A percentile compares a stretch with the other conserved stretches of the same genome.
Evolutionary conservation across 2,113 vertebrate genomes (phyloP).

Genomic region (Mormoops blainvillei): DNA sequence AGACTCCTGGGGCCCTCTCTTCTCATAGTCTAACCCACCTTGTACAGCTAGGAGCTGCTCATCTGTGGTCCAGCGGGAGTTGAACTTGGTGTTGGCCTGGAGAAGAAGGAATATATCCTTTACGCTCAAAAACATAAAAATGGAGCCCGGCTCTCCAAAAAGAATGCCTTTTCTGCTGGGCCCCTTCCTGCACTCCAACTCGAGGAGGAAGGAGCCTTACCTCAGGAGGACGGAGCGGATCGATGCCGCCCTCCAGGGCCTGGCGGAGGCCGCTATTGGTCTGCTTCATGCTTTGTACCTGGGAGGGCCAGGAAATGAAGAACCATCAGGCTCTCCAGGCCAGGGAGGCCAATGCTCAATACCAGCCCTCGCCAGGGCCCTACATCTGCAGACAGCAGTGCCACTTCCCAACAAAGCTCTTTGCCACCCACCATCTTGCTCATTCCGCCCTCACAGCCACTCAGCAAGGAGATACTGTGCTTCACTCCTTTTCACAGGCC

Average conservation of each 20-base stretch:
- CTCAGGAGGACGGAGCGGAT: slow-evolving; percentile 82
- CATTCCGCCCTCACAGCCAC: not conserved
- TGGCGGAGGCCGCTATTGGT: slow-evolving; percentile 89
- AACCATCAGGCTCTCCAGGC: not conserved
- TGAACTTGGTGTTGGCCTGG: slow-evolving; percentile 87
- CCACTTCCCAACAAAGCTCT: not conserved
- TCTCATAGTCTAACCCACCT: slow-evolving; percentile 69
- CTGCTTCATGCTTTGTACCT: slow-evolving; percentile 94
- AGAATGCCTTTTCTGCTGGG: not conserved
- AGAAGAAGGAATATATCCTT: not conserved
- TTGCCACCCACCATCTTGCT: not conserved
- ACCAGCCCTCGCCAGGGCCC: not conserved
- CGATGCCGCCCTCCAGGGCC: slow-evolving; percentile 83
- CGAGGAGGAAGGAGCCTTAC: slow-evolving; percentile 70
- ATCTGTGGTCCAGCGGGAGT: slow-evolving; percentile 92
- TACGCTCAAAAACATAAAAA: not conserved
- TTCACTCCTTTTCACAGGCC: not conserved
- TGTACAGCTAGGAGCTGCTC: slow-evolving; percentile 87
- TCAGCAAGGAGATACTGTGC: not conserved
- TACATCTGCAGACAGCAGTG: not conserved
- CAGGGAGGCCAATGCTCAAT: fast-evolving
- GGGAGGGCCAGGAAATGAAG: not conserved
- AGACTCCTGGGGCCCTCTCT: not conserved
- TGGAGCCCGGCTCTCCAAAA: too few species aligned
- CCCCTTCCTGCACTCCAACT: not conserved